A percentile compares a stretch with the other conserved stretches of the same genome.
Evolutionary conservation across 1,140 invertebrate genomes (phyloP).

Genomic region (Rhopalosiphum maidis): DNA sequence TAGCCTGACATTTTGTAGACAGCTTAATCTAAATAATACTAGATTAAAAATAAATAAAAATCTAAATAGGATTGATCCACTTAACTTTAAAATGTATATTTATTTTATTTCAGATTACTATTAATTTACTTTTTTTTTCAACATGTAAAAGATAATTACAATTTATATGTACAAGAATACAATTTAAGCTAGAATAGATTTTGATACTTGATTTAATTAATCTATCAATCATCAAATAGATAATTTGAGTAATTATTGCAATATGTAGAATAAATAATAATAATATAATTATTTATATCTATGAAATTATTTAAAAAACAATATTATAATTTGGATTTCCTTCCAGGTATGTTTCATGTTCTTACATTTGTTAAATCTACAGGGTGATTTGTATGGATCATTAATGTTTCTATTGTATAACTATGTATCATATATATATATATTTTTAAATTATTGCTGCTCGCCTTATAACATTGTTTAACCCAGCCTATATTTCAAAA

Average conservation of each 20-base stretch:
- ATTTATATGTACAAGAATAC: not conserved
- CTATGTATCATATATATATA: not conserved
- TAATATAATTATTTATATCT: not conserved
- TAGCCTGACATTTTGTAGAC: not conserved
- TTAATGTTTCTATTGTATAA: not conserved
- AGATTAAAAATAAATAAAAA: not conserved
- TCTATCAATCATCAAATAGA: not conserved
- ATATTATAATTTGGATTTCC: not conserved
- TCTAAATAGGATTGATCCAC: not conserved
- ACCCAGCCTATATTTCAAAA: not conserved
- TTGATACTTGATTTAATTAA: not conserved
- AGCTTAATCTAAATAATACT: not conserved
- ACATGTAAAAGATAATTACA: not conserved
- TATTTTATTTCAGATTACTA: not conserved
- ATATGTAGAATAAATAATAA: not conserved
- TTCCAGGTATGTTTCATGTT: not conserved
- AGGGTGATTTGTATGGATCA: not conserved
- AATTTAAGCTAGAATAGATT: not conserved
- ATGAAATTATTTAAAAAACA: not conserved
- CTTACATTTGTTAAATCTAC: not conserved
- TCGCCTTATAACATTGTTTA: not conserved
- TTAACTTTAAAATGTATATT: not conserved
- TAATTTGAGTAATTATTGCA: not conserved
- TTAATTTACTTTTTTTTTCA: not conserved
- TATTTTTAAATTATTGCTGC: not conserved